Base-by-base conservation (phyloP, 92 coral and sea anemone genomes). In the Isaurus tuberculatus region DNA sequence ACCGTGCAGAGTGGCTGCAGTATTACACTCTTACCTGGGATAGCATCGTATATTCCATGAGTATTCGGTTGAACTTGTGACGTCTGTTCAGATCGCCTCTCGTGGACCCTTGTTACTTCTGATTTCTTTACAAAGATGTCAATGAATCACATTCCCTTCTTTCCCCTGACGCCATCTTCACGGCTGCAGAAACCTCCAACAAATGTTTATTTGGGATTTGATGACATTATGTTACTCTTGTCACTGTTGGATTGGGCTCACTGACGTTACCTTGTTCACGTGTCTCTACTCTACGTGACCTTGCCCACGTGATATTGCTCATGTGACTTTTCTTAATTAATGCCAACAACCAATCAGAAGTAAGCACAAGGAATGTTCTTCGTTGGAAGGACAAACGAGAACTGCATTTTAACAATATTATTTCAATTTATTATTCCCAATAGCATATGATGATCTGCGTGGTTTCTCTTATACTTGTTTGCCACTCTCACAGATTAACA, bases 211-310 rank as follows among this genome's bases (percentile, higher is more conserved):
- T 91, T 89, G 85, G 63, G 90, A 81, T 25, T 89, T 93, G 95
- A 91, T 93, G 95, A 85, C 95, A 89, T 86, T 84, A 85, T 86
- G 69, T 85, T 84, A 89, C 85, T 84, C 75, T 89, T 83, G 92
- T 93, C 94, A 87, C 88, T 84, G 90, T 89, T 90, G 89, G 83
- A 86, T 91, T 91, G 85, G 94, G 98, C 88, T 85, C 81, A 86
- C 87, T 93, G 98, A 93, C 98, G 98, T 88, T 89, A 93, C 91
- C 86, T 2, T 79, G 51, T 29, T 25, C 31, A 63, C 33, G 31
- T 63, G 31, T 26, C 31, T 3, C 13, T 63, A 17, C 10, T 27
- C 6, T 13, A 63, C 31, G 69, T 13, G 33, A 60, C 15, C 17
- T 9, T 13, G 69, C 69, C 2, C 19, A 72, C n/a, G n/a, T n/a